phyloP scores from a whole-genome alignment of 2,797 vertebrate species.

The Pseudochirops corinnae region DNA sequence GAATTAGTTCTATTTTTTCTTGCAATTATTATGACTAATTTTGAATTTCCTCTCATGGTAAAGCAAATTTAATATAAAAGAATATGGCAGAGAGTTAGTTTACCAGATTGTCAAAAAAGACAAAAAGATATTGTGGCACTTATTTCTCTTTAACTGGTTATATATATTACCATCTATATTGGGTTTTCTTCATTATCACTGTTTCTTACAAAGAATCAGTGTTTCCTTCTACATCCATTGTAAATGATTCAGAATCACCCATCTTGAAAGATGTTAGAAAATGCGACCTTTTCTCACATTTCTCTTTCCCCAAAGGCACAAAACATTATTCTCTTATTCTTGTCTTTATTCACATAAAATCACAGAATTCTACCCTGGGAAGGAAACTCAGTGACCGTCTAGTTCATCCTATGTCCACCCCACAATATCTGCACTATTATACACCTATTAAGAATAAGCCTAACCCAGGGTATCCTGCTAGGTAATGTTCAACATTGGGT shows the following conservation, averaged over 20 bases:
- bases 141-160: background rate
- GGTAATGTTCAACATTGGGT: background rate
- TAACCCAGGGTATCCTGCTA: background rate
- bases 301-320: conserved; percentile 11
- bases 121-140: background rate
- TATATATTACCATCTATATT: background rate
- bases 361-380: background rate
- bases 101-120: background rate
- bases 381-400: background rate
- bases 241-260: background rate
- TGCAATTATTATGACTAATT: background rate
- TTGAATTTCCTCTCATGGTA: background rate
- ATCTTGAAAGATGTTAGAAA: background rate
- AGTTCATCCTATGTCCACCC: background rate
- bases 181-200: background rate
- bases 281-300: background rate
- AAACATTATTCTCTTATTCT: background rate
- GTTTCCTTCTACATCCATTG: background rate
- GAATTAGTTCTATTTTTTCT: conserved; percentile 25
- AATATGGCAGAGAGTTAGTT: background rate
- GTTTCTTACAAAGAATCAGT: background rate
- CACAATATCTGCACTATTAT: background rate
- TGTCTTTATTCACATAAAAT: background rate
- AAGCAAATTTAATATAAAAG: background rate
- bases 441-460: background rate